These are phyloP conservation scores for Bubo blakistoni DNA, from an alignment of 2,113 vertebrate genomes.

Conservation along the genomic window DNA sequence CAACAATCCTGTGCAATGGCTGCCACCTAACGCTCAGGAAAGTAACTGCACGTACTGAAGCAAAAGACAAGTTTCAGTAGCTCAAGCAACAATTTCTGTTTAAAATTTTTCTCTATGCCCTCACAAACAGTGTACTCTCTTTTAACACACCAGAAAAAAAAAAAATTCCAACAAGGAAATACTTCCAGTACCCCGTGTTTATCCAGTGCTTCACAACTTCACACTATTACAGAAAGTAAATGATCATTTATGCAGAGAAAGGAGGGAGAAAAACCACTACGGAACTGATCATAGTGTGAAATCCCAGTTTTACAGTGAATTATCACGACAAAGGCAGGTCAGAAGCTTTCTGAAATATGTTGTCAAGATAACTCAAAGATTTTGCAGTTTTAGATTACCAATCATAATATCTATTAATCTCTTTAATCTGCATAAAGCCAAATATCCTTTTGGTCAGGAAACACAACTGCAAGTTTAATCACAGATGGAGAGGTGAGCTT, in stretches of 20 bases:
- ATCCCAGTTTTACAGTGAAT: background rate
- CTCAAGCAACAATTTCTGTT: background rate
- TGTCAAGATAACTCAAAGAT: background rate
- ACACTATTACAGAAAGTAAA: background rate
- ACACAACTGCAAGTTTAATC: background rate
- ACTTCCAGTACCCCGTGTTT: background rate
- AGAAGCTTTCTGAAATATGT: background rate
- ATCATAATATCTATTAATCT: background rate
- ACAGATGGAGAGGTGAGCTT: background rate
- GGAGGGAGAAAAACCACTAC: rapidly evolving
- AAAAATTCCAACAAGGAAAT: background rate
- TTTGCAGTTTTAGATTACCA: background rate
- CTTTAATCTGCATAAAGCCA: background rate
- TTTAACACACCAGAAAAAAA: background rate
- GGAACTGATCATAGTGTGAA: background rate
- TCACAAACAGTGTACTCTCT: background rate
- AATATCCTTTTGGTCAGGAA: background rate
- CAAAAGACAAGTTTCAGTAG: rapidly evolving
- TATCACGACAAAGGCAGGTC: background rate
- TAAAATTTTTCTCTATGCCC: background rate
- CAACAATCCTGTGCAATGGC: background rate
- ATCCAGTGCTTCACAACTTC: background rate
- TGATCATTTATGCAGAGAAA: background rate
- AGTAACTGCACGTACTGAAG: background rate
- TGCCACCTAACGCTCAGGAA: constrained; percentile 1